Percentiles rank a stretch among this genome's conserved stretches.
These are phyloP conservation scores for Temnothorax ravouxi DNA, from an alignment of 2,888 invertebrate genomes.

Conservation along the genomic window DNA sequence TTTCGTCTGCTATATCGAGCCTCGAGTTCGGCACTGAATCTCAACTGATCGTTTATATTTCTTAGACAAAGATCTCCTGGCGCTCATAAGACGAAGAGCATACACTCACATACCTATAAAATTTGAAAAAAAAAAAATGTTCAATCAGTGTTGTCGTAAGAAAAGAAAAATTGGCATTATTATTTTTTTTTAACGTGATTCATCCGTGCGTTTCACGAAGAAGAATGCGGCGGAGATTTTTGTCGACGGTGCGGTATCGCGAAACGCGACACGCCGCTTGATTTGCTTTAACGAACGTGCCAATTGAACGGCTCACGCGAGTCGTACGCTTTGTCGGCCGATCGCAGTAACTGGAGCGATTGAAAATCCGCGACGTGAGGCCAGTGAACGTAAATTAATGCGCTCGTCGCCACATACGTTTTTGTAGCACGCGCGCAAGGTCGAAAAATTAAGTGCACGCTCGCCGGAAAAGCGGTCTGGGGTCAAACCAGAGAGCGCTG, in stretches of 20 bases:
- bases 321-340: not conserved
- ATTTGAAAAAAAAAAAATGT: not conserved
- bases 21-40: not conserved
- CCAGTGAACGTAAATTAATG: conserved; percentile 58
- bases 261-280: conserved; percentile 19
- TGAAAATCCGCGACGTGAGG: not conserved
- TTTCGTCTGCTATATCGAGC: not conserved
- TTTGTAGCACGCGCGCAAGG: conserved; percentile 26
- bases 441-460: not conserved
- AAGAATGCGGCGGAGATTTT: not conserved
- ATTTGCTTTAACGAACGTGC: conserved; percentile 34
- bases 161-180: not conserved
- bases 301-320: conserved; percentile 39
- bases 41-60: not conserved
- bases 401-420: not conserved
- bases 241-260: not conserved
- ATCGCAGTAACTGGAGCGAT: not conserved
- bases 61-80: not conserved
- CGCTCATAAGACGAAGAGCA: no score
- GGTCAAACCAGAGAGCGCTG: conserved; percentile 13
- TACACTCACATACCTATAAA: no score
- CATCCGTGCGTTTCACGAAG: not conserved
- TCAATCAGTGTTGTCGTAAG: not conserved
- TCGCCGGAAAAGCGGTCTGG: conserved; percentile 37
- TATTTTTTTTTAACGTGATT: no score